These are phyloP conservation scores for Periophthalmodon schlosseri DNA, from an alignment of 2,113 vertebrate species.

Conservation along the genomic window DNA sequence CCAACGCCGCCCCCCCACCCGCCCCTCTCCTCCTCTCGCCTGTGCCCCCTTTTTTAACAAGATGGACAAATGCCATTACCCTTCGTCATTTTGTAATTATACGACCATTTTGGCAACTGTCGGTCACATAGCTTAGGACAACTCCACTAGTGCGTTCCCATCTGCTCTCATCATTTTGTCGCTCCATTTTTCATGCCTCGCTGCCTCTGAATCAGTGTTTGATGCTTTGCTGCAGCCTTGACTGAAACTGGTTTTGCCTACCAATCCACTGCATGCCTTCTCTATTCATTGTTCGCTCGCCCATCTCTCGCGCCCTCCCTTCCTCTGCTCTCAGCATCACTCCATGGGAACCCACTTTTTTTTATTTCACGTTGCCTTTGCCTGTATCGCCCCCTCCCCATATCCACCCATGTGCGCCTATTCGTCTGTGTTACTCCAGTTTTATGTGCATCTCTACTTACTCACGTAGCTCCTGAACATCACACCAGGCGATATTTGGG, in stretches of 20 bases:
- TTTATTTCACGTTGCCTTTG: conserved; percentile 55
- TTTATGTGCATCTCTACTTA: conserved; percentile 48
- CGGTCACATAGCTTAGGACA: conserved; percentile 11
- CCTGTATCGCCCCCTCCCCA: conserved; percentile 37
- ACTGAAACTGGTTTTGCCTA: conserved; percentile 58
- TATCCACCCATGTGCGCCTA: conserved; percentile 48
- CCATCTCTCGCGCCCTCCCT: conserved; percentile 49
- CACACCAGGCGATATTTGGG: conserved; percentile 30
- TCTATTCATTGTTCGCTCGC: conserved; percentile 63
- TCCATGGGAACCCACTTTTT: conserved; percentile 63
- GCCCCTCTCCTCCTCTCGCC: conserved; percentile 38
- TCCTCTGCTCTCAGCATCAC: conserved; percentile 59
- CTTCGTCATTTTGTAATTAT: background rate
- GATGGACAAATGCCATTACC: conserved; percentile 63
- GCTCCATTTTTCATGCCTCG: conserved; percentile 30
- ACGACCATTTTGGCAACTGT: conserved; percentile 11
- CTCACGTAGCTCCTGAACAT: conserved; percentile 35
- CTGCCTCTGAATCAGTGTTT: conserved; percentile 31
- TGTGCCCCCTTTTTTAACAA: conserved; percentile 53
- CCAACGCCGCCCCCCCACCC: conserved; percentile 57
- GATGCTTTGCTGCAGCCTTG: conserved; percentile 54
- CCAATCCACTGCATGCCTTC: conserved; percentile 58
- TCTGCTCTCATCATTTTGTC: conserved; percentile 35
- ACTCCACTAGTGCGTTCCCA: conserved; percentile 15
- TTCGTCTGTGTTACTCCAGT: conserved; percentile 38